Base-by-base conservation (phyloP, 1,140 invertebrate genomes). In the Drosophila ficusphila region DNA sequence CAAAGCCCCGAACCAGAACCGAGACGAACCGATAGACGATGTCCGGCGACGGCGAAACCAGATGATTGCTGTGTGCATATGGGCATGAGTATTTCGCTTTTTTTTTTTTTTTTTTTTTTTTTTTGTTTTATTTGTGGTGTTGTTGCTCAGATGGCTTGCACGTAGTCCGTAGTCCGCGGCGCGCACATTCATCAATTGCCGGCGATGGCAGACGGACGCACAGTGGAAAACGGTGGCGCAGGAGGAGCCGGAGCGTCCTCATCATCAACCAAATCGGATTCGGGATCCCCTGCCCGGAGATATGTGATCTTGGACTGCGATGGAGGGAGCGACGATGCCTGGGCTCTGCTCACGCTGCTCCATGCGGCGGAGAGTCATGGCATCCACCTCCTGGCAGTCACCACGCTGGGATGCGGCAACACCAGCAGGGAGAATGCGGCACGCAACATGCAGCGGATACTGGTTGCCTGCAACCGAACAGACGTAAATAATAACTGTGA, bases 311-410 rank as follows among this genome's bases (percentile, higher is more conserved):
- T 95, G 11, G 95, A 95, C 72, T 93, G 93, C 31, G 95, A 95
- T 88, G 92, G 93, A 16, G 95, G 94, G 0, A 92, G 93, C 12
- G 95, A 95, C 76, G 95, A 95, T 92, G 94, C 94, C 14, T 92
- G 94, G 75, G 94, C 94, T 0, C 72, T 95, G 4, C 81, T 94
- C 11, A 72, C 95, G 60, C 76, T 95, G 1, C 79, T 95, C 0
- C 90, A 92, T 12, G 94, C 94, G 3, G 93, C 94, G 39, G 82
- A 92, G 54, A 56, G 85, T 2, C 49, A 71, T 3, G 71, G 90
- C 88, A 41, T 93, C 70, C 90, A 94, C 60, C 90, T 96, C 4
- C 88, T 94, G 54, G 95, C 92, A 0, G 92, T 96, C 3, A 95
- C 94, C 8, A 77, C 74, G 0, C 94, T 94, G 69, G 93, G 94